A percentile compares a stretch with the other conserved stretches of the same genome.
Conservation (phyloP, 2,113 vertebrate genomes). For the Oreochromis tanganicae region DNA sequence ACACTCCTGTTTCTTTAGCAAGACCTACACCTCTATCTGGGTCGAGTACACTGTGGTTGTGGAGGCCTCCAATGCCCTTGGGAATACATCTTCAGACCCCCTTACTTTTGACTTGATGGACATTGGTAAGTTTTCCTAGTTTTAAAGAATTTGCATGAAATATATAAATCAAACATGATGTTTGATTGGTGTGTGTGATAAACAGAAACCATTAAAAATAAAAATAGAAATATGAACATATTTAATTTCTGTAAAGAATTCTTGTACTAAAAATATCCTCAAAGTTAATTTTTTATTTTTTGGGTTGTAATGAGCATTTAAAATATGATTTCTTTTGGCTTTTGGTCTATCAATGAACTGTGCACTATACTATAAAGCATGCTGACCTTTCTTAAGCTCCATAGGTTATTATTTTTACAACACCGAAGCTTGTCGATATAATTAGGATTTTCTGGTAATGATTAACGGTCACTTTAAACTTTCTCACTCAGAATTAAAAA, state of each 20-base stretch:
- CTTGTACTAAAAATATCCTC: neutral
- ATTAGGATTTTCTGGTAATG: neutral
- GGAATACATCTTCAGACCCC: conserved; percentile 75
- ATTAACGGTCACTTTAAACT: neutral
- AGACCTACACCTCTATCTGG: conserved; percentile 81
- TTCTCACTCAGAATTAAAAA: neutral
- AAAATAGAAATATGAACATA: neutral
- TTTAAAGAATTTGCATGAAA: neutral
- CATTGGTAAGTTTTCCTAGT: conserved; percentile 74
- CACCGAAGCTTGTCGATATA: neutral
- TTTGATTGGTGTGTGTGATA: neutral
- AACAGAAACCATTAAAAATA: neutral
- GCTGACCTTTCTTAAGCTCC: neutral
- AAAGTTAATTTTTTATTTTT: neutral
- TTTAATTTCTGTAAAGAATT: neutral
- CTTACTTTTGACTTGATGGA: conserved; percentile 78
- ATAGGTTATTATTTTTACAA: neutral
- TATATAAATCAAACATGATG: neutral
- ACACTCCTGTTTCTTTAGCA: conserved; percentile 86
- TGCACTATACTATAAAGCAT: neutral
- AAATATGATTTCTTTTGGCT: neutral
- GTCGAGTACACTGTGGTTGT: conserved; percentile 79
- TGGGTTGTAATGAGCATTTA: neutral
- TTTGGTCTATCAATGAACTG: neutral
- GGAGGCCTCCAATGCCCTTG: conserved; percentile 78